Evolutionary conservation across 2,797 vertebrate species (phyloP).

Genomic region (Sebastiscus tertius): DNA sequence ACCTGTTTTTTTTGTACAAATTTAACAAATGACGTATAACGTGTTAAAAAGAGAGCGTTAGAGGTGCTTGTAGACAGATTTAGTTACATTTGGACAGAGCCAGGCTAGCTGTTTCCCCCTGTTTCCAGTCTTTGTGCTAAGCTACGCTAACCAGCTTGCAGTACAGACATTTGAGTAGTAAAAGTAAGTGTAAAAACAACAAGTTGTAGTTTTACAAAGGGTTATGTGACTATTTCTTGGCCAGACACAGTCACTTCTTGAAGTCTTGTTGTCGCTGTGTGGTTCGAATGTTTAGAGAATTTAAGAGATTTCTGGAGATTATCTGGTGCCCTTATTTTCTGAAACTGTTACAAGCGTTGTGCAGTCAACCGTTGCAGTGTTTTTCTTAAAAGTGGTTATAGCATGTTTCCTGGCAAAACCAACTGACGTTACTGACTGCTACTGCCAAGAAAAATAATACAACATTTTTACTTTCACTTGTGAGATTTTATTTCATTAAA

Average conservation of each 20-base stretch:
- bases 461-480: background rate
- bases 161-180: no score
- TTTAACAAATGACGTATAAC: background rate
- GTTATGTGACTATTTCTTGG: no score
- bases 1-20: background rate
- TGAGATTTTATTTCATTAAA: constrained; percentile 45
- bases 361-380: background rate
- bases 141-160: no score
- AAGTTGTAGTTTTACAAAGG: no score
- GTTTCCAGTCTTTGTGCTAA: no score
- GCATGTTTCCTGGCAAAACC: background rate
- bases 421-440: background rate
- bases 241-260: no score
- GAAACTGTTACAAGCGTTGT: background rate
- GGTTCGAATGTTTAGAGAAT: background rate
- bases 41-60: background rate
- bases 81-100: background rate
- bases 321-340: background rate
- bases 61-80: background rate
- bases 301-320: no score
- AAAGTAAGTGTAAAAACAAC: background rate
- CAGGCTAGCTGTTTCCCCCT: background rate
- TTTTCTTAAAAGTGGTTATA: no score
- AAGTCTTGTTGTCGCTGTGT: background rate
- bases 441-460: background rate